phyloP scores from a whole-genome alignment of 2,797 vertebrate species.

The Chelidonichthys spinosus region DNA sequence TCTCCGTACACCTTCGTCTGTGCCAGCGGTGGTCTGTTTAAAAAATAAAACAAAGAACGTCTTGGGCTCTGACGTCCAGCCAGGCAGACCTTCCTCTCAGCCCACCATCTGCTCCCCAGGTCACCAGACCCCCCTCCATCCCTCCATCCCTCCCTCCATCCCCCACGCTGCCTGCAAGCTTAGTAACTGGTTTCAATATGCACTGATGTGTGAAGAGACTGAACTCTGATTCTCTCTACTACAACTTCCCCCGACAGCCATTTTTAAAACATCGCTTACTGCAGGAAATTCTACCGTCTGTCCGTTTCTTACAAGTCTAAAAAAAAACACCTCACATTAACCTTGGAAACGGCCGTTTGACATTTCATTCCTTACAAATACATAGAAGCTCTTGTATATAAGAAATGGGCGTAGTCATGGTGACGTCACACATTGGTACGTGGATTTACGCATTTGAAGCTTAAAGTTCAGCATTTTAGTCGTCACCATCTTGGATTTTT shows the following conservation, averaged over 20 bases:
- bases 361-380: constrained; percentile 8
- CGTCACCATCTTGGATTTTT: no score
- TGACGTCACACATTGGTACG: no score
- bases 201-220: constrained; percentile 69
- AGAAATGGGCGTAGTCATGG: no score
- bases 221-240: constrained; percentile 50
- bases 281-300: constrained; percentile 7
- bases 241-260: constrained; percentile 18
- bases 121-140: constrained; percentile 57
- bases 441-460: no score
- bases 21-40: constrained; percentile 51
- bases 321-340: constrained; percentile 24
- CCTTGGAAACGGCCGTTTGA: constrained; percentile 30
- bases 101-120: constrained; percentile 77
- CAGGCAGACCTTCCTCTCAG: constrained; percentile 73
- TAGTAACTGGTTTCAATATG: constrained; percentile 63
- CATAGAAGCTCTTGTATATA: neutral
- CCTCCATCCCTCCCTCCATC: neutral
- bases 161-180: constrained; percentile 51
- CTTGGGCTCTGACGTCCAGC: constrained; percentile 68
- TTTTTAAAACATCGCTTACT: constrained; percentile 30
- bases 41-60: constrained; percentile 61
- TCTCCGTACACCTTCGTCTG: constrained; percentile 14
- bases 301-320: neutral
- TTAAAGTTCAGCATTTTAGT: no score